Evolutionary conservation across 92 coral and sea anemone species (phyloP), one percentile per base, ranked within the genome.

Genomic region (Muricea muricata): DNA sequence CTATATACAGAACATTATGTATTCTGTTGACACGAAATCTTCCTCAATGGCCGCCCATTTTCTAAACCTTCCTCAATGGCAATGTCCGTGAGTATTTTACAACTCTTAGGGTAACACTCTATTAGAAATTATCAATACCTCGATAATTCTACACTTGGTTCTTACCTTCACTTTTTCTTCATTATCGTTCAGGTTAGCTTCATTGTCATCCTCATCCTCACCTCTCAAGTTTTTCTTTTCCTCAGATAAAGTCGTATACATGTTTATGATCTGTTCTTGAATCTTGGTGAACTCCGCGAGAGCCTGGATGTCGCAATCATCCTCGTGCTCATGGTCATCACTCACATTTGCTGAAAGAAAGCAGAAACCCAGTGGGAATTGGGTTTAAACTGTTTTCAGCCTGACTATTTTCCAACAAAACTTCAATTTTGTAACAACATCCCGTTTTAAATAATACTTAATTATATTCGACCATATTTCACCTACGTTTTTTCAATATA

Each of bases 181-280:
- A 26, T 28, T 40, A 57, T 32, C 55, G 1, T 32, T 78, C 1
- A 39, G 30, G 3, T 37, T 56, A 37, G 42, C 9, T 18, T 75
- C 75, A 3, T 82, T 78, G 4, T 7, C 73, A 32, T 41, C 88
- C 35, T 42, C n/a, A n/a, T n/a, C 63, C 46, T 77, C 31, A 35
- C 70, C 48, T 39, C 81, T 90, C 14, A 34, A 41, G 37, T 85
- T 30, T 24, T 78, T 55, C 71, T 78, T 78, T 37, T 56, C 71
- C 35, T 81, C 87, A 65, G 65, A 47, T 42, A 97, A 21, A 17
- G 97, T 78, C 33, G 84, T 68, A 47, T 92, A 94, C 24, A 94
- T 89, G 55, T 92, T 91, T 57, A 97, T 81, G 48, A 97, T 50
- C 78, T 90, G 95, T 33, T 69, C 84, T 68, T 97, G 95, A 0